A percentile compares a stretch with the other conserved stretches of the same genome.
Evolutionary conservation across 2,113 vertebrate species (phyloP).

Genomic region (Mesitornis unicolor): DNA sequence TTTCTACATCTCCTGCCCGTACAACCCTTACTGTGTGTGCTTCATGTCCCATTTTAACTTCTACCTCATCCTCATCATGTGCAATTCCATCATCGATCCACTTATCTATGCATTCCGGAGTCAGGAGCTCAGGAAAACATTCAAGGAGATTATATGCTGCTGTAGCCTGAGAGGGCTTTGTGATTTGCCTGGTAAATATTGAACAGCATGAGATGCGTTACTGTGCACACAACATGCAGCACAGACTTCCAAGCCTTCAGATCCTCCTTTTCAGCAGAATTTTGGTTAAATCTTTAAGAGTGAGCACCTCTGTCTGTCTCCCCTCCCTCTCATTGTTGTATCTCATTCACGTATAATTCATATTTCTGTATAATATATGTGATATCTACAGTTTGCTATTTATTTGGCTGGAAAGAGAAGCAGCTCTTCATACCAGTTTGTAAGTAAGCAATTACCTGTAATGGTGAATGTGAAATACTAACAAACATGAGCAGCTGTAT

Average conservation of each 20-base stretch:
- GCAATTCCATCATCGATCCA: conserved; percentile 93
- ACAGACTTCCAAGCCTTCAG: neutral
- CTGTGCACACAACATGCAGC: neutral
- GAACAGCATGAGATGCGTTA: neutral
- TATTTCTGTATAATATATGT: neutral
- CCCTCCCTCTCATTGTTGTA: neutral
- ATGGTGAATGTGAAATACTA: neutral
- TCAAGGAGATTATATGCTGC: conserved; percentile 92
- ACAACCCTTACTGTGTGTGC: conserved; percentile 93
- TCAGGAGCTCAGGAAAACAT: conserved; percentile 93
- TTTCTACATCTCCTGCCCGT: conserved; percentile 91
- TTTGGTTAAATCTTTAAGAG: neutral
- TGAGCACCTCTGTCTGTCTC: neutral
- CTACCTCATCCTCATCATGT: conserved; percentile 97
- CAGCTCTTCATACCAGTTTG: neutral
- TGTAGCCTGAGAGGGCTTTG: conserved; percentile 71
- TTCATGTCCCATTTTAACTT: conserved; percentile 98
- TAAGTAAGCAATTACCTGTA: conserved; percentile 9
- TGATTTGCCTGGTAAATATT: conserved; percentile 73
- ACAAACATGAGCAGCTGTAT: neutral
- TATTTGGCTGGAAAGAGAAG: conserved; percentile 7
- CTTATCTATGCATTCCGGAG: conserved; percentile 95
- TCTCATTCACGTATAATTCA: neutral
- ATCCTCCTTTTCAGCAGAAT: neutral
- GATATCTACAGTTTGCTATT: neutral